phyloP scores from a whole-genome alignment of 2,888 invertebrate genomes.

The Psylliodes chrysocephalus region DNA sequence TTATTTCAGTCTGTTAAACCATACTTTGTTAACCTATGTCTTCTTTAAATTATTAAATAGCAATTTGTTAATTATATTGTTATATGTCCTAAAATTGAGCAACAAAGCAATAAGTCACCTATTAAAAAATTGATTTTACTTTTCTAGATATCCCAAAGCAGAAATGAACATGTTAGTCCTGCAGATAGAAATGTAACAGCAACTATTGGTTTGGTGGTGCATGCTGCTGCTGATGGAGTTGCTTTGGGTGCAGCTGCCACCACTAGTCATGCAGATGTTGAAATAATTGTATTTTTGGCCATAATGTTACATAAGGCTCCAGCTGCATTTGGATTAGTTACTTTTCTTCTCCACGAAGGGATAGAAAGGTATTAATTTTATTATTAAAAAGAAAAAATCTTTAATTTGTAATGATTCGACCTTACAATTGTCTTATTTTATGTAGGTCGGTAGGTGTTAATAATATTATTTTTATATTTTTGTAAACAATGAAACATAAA shows the following conservation, averaged over 20 bases:
- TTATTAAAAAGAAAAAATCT: too few relatives aligned
- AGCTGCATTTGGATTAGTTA: constrained; percentile 97
- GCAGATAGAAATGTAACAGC: constrained; percentile 87
- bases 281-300: constrained; percentile 96
- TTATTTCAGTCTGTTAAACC: too few relatives aligned
- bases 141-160: constrained; percentile 65
- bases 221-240: constrained; percentile 98
- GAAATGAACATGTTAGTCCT: constrained; percentile 70
- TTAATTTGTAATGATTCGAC: not conserved
- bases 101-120: too few relatives aligned
- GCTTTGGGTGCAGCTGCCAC: constrained; percentile 98
- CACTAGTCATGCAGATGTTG: constrained; percentile 94
- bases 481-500: too few relatives aligned
- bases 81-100: too few relatives aligned
- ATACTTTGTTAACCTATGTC: too few relatives aligned
- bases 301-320: constrained; percentile 99
- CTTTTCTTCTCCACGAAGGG: constrained; percentile 96
- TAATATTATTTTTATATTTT: too few relatives aligned
- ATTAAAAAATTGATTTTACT: too few relatives aligned
- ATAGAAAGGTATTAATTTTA: constrained; percentile 74
- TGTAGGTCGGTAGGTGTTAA: too few relatives aligned
- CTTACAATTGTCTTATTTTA: too few relatives aligned
- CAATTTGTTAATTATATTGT: too few relatives aligned
- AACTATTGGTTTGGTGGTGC: constrained; percentile 96
- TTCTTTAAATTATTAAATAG: too few relatives aligned